Percentiles rank a stretch among this genome's conserved stretches.
phyloP scores from a whole-genome alignment of 1,140 invertebrate genomes.

The Drosophila punjabiensis region DNA sequence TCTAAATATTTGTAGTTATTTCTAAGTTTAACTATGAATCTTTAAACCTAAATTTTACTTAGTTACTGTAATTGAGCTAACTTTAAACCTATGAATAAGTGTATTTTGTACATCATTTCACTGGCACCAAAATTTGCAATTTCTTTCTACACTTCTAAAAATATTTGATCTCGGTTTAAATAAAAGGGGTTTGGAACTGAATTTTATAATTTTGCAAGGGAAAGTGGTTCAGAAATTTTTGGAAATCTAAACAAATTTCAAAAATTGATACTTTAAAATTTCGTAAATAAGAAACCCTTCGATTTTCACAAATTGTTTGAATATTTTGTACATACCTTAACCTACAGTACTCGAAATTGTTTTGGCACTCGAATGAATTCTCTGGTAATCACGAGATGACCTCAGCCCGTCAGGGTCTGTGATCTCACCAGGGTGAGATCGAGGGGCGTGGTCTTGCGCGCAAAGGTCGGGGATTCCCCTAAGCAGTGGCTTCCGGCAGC shows the following conservation, averaged over 20 bases:
- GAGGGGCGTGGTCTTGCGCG: conserved; percentile 87
- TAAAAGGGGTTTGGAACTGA: neutral
- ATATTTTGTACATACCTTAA: conserved; percentile 33
- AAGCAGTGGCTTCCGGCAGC: conserved; percentile 45
- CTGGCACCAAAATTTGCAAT: conserved; percentile 68
- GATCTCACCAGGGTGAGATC: conserved; percentile 88
- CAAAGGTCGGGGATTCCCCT: conserved; percentile 55
- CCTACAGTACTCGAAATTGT: conserved; percentile 43
- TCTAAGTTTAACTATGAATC: conserved; percentile 2
- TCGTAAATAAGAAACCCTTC: neutral
- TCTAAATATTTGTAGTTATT: conserved; percentile 47
- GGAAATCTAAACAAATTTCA: neutral
- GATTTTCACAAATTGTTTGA: neutral
- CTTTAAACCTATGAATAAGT: conserved; percentile 28
- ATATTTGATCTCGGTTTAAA: neutral
- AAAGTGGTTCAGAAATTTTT: neutral
- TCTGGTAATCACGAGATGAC: conserved; percentile 36
- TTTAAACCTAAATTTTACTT: conserved; percentile 19
- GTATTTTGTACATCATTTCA: conserved; percentile 77
- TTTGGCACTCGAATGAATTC: conserved; percentile 62
- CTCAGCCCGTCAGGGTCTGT: conserved; percentile 74
- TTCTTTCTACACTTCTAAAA: neutral
- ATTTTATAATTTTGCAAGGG: neutral
- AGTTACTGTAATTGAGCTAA: conserved; percentile 67
- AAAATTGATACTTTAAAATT: neutral